phyloP scores from a whole-genome alignment of 2,888 invertebrate genomes.

The Hirudinaria manillensis region DNA sequence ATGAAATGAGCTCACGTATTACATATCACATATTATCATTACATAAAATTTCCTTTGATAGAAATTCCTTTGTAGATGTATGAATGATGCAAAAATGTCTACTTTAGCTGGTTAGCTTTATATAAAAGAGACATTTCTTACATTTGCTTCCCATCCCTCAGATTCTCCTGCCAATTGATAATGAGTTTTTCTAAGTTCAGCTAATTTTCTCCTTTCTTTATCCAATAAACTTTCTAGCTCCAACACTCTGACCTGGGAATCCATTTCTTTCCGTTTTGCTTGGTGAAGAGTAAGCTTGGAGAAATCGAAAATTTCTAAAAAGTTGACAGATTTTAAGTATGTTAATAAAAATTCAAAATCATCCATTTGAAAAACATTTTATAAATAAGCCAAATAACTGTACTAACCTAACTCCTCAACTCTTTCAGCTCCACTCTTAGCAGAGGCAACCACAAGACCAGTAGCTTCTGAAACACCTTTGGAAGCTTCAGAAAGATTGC shows the following conservation, averaged over 20 bases:
- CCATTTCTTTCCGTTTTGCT: slow-evolving; percentile 92
- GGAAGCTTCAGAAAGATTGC: slow-evolving; percentile 77
- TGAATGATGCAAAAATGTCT: no score
- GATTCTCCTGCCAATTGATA: slow-evolving; percentile 68
- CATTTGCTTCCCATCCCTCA: slow-evolving; percentile 37
- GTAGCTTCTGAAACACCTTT: slow-evolving; percentile 83
- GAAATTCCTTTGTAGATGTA: no score
- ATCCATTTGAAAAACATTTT: background rate
- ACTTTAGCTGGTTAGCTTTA: no score
- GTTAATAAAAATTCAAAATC: background rate
- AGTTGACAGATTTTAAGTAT: background rate
- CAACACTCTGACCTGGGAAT: slow-evolving; percentile 74
- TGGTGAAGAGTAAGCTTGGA: slow-evolving; percentile 82
- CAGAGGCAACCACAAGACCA: slow-evolving; percentile 85
- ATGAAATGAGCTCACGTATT: no score
- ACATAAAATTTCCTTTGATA: no score
- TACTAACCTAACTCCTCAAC: slow-evolving; percentile 29
- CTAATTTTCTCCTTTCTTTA: slow-evolving; percentile 75
- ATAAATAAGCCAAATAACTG: background rate
- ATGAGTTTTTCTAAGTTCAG: slow-evolving; percentile 81
- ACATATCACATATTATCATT: no score
- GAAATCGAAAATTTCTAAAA: slow-evolving; percentile 78
- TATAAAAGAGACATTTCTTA: background rate
- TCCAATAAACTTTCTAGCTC: slow-evolving; percentile 85
- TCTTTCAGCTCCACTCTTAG: slow-evolving; percentile 74